Evolutionary conservation across 2,888 invertebrate genomes (phyloP).

Genomic region (Tromatobia lineatoria): DNA sequence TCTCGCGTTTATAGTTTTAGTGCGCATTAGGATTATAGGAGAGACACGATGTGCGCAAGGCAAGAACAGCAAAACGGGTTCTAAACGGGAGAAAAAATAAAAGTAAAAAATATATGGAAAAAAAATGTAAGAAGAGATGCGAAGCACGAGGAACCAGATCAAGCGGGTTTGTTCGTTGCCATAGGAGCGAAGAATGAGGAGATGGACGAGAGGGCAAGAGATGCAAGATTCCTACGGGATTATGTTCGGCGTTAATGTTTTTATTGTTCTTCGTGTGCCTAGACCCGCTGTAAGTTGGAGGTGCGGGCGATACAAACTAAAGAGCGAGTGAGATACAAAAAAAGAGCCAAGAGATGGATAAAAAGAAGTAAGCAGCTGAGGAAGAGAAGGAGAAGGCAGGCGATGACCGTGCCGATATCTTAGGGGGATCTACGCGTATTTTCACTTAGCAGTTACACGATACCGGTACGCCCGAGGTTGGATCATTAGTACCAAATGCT

Average conservation of each 20-base stretch:
- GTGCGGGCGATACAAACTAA: conserved; percentile 26
- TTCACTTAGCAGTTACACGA: conserved; percentile 85
- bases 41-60: conserved; percentile 28
- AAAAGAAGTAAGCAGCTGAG: conserved; percentile 33
- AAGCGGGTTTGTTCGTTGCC: conserved; percentile 58
- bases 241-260: conserved; percentile 71
- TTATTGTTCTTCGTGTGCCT: conserved; percentile 62
- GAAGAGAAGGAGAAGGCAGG: conserved; percentile 33
- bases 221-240: conserved; percentile 70
- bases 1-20: conserved; percentile 65
- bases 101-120: conserved; percentile 31
- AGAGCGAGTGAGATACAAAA: conserved; percentile 39
- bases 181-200: conserved; percentile 46
- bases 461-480: conserved; percentile 78
- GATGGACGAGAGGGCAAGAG: conserved; percentile 44
- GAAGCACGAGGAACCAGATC: conserved; percentile 44
- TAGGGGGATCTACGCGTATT: conserved; percentile 82
- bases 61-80: conserved; percentile 4
- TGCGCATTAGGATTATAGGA: conserved; percentile 66
- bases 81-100: conserved; percentile 5
- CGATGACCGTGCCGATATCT: conserved; percentile 75
- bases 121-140: conserved; percentile 9
- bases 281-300: conserved; percentile 29
- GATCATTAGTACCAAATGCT: conserved; percentile 82
- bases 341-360: conserved; percentile 26